A percentile compares a stretch with the other conserved stretches of the same genome.
These are phyloP conservation scores for Phoenicopterus ruber DNA, from an alignment of 2,113 vertebrate species.

Conservation along the genomic window DNA sequence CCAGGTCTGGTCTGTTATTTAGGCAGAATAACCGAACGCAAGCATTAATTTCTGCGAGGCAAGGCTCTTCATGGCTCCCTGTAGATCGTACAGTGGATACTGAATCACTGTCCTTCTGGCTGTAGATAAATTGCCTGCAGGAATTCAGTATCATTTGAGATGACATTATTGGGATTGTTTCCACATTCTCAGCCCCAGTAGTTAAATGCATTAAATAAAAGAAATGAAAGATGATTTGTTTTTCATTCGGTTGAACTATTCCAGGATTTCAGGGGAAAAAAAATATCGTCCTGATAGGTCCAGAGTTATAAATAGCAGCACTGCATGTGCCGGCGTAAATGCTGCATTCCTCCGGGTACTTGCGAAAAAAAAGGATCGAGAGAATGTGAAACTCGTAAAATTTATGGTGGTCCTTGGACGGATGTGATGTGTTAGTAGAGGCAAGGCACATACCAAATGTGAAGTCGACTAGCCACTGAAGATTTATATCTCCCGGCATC, in stretches of 20 bases:
- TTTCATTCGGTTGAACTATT: background rate
- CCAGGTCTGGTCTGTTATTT: background rate
- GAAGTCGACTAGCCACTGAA: background rate
- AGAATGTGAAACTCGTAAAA: background rate
- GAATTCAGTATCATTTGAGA: background rate
- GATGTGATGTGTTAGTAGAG: background rate
- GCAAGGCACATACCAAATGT: conserved; percentile 1
- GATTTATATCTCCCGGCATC: conserved; percentile 9
- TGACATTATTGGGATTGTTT: background rate
- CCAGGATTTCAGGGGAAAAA: background rate
- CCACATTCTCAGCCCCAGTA: background rate
- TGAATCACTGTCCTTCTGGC: background rate
- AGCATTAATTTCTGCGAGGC: background rate
- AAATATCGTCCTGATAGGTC: background rate
- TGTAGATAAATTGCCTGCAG: accelerated
- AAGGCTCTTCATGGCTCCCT: background rate
- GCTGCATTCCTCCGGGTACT: background rate
- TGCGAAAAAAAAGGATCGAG: conserved; percentile 15
- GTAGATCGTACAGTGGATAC: background rate
- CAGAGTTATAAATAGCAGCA: conserved; percentile 12
- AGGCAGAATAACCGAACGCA: background rate
- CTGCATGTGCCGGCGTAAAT: background rate
- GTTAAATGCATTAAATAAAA: background rate
- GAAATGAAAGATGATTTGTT: conserved; percentile 9
- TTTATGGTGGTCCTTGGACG: background rate